A percentile compares a stretch with the other conserved stretches of the same genome.
phyloP scores from a whole-genome alignment of 2,797 vertebrate genomes.

The Uromys caudimaculatus region DNA sequence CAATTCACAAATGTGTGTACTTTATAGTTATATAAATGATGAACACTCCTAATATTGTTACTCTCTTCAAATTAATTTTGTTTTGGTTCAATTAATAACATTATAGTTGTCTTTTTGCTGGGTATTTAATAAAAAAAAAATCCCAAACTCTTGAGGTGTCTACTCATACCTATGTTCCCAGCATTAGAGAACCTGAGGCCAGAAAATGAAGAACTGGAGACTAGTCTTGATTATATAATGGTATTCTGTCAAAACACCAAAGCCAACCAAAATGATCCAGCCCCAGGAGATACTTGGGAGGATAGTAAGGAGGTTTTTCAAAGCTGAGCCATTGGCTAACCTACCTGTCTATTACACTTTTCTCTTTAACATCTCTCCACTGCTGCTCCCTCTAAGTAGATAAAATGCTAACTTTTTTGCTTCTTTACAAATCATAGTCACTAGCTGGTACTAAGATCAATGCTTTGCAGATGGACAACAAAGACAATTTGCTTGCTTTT shows the following conservation, averaged over 20 bases:
- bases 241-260: not conserved
- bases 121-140: not conserved
- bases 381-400: not conserved
- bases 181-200: too few species aligned
- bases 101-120: not conserved
- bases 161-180: not conserved
- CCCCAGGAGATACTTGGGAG: not conserved
- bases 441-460: not conserved
- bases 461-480: not conserved
- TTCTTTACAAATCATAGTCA: not conserved
- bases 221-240: not conserved
- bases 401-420: not conserved
- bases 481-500: not conserved
- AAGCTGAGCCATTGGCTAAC: not conserved
- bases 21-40: not conserved
- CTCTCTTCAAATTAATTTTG: not conserved
- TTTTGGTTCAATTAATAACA: slow-evolving; percentile 30
- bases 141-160: not conserved
- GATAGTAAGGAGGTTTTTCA: not conserved
- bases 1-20: not conserved
- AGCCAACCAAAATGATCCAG: not conserved
- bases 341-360: not conserved
- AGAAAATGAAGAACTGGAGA: not conserved
- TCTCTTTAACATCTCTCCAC: not conserved
- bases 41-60: not conserved